A percentile compares a stretch with the other conserved stretches of the same genome.
Conservation (phyloP, 2,888 invertebrate species). For the Dryadula phaetusa region DNA sequence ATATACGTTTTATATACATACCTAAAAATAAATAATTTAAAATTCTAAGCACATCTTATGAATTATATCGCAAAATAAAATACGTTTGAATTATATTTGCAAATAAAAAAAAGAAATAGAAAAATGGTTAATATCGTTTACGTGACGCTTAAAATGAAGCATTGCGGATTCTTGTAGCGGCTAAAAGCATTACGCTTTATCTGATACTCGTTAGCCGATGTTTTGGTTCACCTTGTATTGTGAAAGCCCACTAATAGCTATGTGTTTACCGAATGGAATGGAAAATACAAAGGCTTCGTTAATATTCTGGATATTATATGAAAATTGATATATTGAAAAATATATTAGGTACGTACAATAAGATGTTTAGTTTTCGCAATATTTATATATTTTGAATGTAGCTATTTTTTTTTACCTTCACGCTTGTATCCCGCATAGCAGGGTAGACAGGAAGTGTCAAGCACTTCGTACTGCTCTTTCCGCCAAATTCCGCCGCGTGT, state of each 20-base stretch:
- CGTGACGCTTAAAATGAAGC: constrained; percentile 34
- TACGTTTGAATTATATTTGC: neutral
- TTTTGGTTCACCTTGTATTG: constrained; percentile 29
- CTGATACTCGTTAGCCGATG: constrained; percentile 31
- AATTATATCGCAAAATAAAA: neutral
- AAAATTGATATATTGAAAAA: neutral
- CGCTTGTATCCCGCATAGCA: too few relatives aligned
- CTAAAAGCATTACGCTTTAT: constrained; percentile 33
- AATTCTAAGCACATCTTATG: too few relatives aligned
- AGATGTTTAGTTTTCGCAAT: too few relatives aligned
- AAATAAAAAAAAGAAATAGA: neutral
- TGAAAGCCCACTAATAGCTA: constrained; percentile 31
- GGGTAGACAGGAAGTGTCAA: too few relatives aligned
- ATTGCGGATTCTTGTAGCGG: constrained; percentile 32
- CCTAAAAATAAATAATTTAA: too few relatives aligned
- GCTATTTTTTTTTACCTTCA: too few relatives aligned
- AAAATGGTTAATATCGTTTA: constrained; percentile 18
- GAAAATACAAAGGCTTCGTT: neutral
- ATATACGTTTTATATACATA: too few relatives aligned
- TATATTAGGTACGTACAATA: too few relatives aligned
- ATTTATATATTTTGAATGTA: too few relatives aligned
- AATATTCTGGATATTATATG: neutral
- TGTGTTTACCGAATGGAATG: constrained; percentile 28
- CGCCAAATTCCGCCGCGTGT: too few relatives aligned
- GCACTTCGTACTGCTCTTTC: too few relatives aligned